phyloP scores from a whole-genome alignment of 2,888 invertebrate genomes.

The Tetragonisca angustula region DNA sequence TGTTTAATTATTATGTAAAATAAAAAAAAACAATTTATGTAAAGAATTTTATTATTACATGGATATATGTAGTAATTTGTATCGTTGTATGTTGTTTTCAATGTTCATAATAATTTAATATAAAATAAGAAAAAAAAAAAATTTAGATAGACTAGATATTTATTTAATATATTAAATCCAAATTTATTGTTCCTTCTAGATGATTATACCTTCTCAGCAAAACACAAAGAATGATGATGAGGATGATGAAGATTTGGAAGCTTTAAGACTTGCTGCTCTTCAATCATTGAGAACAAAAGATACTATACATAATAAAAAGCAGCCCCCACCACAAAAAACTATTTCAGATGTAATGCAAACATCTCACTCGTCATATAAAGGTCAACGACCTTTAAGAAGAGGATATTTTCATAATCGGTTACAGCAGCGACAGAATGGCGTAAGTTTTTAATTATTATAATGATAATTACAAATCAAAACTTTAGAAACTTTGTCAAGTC shows the following conservation, averaged over 20 bases:
- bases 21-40: not conserved
- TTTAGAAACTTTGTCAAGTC: not conserved
- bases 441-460: conserved; percentile 52
- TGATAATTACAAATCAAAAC: not conserved
- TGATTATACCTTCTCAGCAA: conserved; percentile 71
- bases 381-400: conserved; percentile 65
- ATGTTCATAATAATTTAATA: not conserved
- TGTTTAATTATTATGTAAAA: not conserved
- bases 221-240: conserved; percentile 81
- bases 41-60: not conserved
- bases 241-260: conserved; percentile 85
- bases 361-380: conserved; percentile 66
- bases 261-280: conserved; percentile 85
- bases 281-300: conserved; percentile 81
- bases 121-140: not conserved
- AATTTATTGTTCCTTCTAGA: conserved; percentile 53
- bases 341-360: conserved; percentile 61
- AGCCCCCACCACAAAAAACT: conserved; percentile 47
- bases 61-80: not conserved
- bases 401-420: conserved; percentile 68
- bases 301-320: conserved; percentile 52
- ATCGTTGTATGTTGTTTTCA: not conserved
- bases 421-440: conserved; percentile 76
- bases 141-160: not conserved
- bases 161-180: not conserved